Evolutionary conservation across 2,113 vertebrate genomes (phyloP).

Genomic region (Nothobranchius furzeri): DNA sequence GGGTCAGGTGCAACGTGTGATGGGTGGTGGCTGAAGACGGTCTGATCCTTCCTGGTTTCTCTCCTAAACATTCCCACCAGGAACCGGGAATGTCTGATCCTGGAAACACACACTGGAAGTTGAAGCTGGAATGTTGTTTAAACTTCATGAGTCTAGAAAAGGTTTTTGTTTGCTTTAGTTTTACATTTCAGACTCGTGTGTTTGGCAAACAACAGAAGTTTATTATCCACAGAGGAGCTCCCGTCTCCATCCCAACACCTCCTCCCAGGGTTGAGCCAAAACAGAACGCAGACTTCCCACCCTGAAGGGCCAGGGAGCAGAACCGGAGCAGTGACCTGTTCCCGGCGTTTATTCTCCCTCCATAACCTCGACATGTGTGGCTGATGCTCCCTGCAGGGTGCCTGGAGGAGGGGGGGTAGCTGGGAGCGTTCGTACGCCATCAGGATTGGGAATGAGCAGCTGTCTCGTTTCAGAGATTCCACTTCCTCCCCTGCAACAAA

Average conservation of each 20-base stretch:
- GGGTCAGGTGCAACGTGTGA: no score
- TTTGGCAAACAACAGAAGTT: background rate
- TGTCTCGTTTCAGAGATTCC: conserved; percentile 46
- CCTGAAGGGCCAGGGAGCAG: conserved; percentile 4
- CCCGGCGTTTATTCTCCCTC: conserved; percentile 23
- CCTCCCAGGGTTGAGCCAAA: conserved; percentile 14
- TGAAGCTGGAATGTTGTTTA: no score
- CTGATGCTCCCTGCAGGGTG: conserved; percentile 26
- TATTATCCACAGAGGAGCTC: conserved; percentile 5
- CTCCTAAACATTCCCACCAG: no score
- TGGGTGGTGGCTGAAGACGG: no score
- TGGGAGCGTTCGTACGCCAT: conserved; percentile 30
- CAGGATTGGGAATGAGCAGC: conserved; percentile 62
- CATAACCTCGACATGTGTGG: conserved; percentile 47
- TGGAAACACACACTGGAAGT: no score
- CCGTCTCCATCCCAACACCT: conserved; percentile 12
- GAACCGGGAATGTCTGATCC: no score
- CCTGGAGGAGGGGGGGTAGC: background rate
- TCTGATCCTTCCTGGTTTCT: no score
- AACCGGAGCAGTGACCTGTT: conserved; percentile 26
- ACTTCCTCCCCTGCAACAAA: conserved; percentile 59
- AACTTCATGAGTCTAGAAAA: no score
- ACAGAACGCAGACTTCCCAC: conserved; percentile 24
- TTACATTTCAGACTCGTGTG: no score
- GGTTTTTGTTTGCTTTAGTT: no score